Evolutionary conservation across 2,888 invertebrate genomes (phyloP), one percentile per base, ranked within the genome.

Genomic region (Eupithecia exiguata): DNA sequence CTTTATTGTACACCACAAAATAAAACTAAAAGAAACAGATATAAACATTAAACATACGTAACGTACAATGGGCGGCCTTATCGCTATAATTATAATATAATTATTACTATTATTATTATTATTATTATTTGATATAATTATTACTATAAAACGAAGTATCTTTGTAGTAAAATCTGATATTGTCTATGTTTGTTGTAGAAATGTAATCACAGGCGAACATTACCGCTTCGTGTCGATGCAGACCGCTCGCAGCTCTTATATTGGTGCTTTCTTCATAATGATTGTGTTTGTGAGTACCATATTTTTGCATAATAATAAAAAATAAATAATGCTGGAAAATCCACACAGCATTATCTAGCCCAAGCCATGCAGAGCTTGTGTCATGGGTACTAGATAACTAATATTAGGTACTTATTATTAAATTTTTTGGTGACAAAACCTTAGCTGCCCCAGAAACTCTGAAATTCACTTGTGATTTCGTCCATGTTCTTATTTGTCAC

Each of bases 211-310:
- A 18, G 99, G 99, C 18, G 99, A 99, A 88, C 99, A 99, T 90
- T 99, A 99, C 91, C 97, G 99, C 76, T 99, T 99, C 92, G 99
- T 99, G 69, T 98, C 98, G 82, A 98, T 99, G 97, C 97, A 98
- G 97, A 98, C 99, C 94, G 98, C 99, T 0, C 96, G 98, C 85
- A 97, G 97, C 78, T 98, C 99, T 0, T 99, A 99, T 91, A 95
- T 99, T 69, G 98, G 98, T 14, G 99, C 99, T 0, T 97, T 98
- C 87, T 97, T 98, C 93, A 98, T 99, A 75, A 99, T 99, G 99
- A 95, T 99, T 25, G 96, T 99, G 18, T 99, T 99, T 95, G 99
- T 99, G 95, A 98, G 99, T 98, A 95, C 75, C 67, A 43, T 25
- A 14, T 0, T 21, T 53, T 53, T 21, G 30, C 30, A 30, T 3